phyloP scores from a whole-genome alignment of 2,113 vertebrate species.

The Aramus guarauna region DNA sequence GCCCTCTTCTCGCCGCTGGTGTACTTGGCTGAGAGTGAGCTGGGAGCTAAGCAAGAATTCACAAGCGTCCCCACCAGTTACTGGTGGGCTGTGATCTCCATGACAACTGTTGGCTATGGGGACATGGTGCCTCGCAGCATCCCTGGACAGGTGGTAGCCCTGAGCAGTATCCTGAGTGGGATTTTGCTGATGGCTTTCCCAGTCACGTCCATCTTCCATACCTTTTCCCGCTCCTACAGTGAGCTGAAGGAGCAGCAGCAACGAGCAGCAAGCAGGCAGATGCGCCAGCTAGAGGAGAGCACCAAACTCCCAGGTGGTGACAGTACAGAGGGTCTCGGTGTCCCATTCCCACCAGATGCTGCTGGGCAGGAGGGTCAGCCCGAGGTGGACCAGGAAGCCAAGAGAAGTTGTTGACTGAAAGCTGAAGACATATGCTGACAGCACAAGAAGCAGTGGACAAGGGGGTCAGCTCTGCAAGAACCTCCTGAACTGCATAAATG shows the following conservation, averaged over 20 bases:
- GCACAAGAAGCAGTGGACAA: not conserved
- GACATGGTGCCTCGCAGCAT: constrained; percentile 98
- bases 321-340: constrained; percentile 65
- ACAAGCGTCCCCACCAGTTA: constrained; percentile 93
- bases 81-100: constrained; percentile 99
- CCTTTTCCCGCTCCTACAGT: constrained; percentile 93
- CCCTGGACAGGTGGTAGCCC: constrained; percentile 93
- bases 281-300: constrained; percentile 78
- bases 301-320: constrained; percentile 64
- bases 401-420: not conserved
- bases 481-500: not conserved
- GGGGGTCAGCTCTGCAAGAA: not conserved
- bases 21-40: constrained; percentile 91
- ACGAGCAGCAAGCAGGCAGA: constrained; percentile 73
- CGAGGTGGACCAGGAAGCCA: not conserved
- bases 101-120: constrained; percentile 96
- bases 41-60: constrained; percentile 94
- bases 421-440: not conserved
- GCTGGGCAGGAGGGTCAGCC: not conserved
- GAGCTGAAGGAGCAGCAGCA: constrained; percentile 93
- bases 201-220: constrained; percentile 96
- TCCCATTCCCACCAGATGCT: not conserved
- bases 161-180: constrained; percentile 95
- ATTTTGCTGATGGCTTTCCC: constrained; percentile 98
- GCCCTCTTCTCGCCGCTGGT: constrained; percentile 92